Evolutionary conservation across 2,888 invertebrate species (phyloP), one percentile per base, ranked within the genome.

Genomic region (Scaptomyza tumidula): DNA sequence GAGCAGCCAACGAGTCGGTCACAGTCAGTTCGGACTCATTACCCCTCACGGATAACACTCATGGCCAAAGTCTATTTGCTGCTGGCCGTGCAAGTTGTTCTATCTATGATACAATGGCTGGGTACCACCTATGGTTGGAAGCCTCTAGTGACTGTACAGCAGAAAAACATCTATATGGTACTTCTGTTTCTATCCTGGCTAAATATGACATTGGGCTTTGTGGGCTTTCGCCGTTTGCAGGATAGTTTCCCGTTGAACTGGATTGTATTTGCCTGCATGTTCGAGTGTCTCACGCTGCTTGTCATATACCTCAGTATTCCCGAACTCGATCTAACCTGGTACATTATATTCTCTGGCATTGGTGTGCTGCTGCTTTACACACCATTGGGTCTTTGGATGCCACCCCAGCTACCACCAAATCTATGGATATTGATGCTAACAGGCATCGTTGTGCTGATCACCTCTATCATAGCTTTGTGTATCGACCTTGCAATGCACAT

Each of bases 201-300:
- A 6, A 81, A 84, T 33, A 24, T 84, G 45, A 41, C 69, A 7
- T 14, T 74, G 39, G 60, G 45, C 1, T 85, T 76, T 31, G 14
- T 79, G 0, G 80, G 86, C 1, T 84, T 84, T 11, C 76, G 80
- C 6, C 72, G 83, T 0, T 50, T 84, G 48, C 83, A 85, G 57
- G 19, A 62, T 6, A 62, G 27, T 0, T 67, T 19, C 6, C 87
- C 87, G 6, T n/a, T 76, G 6, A 84, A 84, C 35, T 84, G 87
- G 83, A 69, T 84, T n/a, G 16, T 87, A 3, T 73, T 81, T 45
- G 45, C 29, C 5, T 74, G 71, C 74, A 69, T 76, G 35, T 79
- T 79, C 19, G 86, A 84, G 57, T 67, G 73, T 39, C 67, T 85
- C 4, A 79, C 83, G 0, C 49, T 84, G 46, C 19, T 79, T 5